Base-by-base conservation (phyloP, 2,797 vertebrate species). In the Rachycentron canadum region DNA sequence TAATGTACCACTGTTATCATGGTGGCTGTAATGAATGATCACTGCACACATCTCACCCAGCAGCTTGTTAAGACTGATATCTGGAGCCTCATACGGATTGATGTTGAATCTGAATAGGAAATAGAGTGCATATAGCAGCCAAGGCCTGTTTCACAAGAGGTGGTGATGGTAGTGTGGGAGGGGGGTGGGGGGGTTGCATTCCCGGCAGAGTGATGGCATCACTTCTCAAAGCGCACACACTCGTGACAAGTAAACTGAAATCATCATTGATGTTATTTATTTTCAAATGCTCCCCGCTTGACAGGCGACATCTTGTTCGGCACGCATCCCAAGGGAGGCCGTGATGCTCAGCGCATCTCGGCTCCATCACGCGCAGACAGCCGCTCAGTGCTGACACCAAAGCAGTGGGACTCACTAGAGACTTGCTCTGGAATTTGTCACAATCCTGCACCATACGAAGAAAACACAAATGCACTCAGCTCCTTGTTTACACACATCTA, bases 191-290 rank as follows among this genome's bases (percentile, higher is more conserved):
- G 43, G 84, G 88, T 91, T 89, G 90, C 89, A 89, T 92, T 92
- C 93, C 91, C 92, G 53, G 85, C 85, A 94, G 93, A 94, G 82
- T 91, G 88, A 92, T 89, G 90, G 91, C 93, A 92, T 94, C 94
- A 90, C 89, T 94, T 91, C 92, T 95, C 93, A 94, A 93, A 93
- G 91, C 92, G 89, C 90, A 90, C 91, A 86, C 77, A 76, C 90
- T 88, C 77, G 85, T 95, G 95, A 95, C 95, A 94, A 95, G 95
- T 94, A 95, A 95, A 95, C 94, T 93, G 89, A 95, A 95, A 95
- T 95, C 94, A 94, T 94, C 94, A 94, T 93, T 94, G 95, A 95
- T 95, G 95, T 95, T 95, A 95, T 95, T 95, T 95, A 95, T 95
- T 95, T 95, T 95, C 94, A 95, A 94, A 95, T 92, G 92, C 86